Evolutionary conservation across 2,113 vertebrate species (phyloP).

Genomic region (Neotragus pygmaeus): DNA sequence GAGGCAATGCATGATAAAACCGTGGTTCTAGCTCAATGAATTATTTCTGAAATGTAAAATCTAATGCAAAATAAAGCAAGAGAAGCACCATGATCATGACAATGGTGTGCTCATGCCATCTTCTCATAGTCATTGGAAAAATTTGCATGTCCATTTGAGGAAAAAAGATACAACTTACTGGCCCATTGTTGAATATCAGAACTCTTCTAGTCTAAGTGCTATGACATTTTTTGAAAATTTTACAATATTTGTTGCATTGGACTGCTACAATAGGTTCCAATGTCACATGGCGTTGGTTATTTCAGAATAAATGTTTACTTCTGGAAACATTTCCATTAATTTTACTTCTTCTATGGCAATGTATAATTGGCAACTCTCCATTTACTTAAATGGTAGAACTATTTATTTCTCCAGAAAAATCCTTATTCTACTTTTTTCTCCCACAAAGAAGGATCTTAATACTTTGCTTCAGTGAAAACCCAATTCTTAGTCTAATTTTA

Average conservation of each 20-base stretch:
- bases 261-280: background rate
- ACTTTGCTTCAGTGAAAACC: background rate
- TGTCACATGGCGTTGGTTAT: background rate
- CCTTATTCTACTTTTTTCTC: background rate
- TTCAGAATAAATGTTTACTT: background rate
- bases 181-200: background rate
- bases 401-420: background rate
- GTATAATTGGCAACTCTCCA: background rate
- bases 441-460: background rate
- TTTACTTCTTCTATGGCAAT: background rate
- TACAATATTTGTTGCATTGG: background rate
- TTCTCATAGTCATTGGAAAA: background rate
- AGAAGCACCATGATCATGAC: background rate
- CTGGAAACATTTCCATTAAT: background rate
- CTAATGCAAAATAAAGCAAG: background rate
- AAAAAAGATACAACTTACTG: background rate
- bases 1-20: background rate
- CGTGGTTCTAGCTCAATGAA: background rate
- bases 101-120: background rate
- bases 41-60: background rate
- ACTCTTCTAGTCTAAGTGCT: background rate
- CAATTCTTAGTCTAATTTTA: background rate
- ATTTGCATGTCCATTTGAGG: background rate
- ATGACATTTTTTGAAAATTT: background rate
- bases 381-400: background rate